Percentiles rank a stretch among this genome's conserved stretches.
Conservation (phyloP, 2,888 invertebrate genomes). For the Ichneumon xanthorius region DNA sequence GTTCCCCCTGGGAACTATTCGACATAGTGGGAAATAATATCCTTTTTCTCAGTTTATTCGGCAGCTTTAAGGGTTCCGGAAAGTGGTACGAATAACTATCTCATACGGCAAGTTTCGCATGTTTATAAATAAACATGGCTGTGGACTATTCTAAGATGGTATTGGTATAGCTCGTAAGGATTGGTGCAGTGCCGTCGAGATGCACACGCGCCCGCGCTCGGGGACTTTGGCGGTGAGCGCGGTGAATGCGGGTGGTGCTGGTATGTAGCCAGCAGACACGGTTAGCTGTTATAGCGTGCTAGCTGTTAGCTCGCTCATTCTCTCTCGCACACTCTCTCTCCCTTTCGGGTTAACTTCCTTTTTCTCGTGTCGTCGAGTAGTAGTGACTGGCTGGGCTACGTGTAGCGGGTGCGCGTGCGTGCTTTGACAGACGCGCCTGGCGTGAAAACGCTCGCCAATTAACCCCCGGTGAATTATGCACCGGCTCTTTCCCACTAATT, state of each 20-base stretch:
- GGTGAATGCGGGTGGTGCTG: constrained; percentile 40
- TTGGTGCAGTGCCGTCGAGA: constrained; percentile 16
- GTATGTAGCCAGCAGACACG: constrained; percentile 51
- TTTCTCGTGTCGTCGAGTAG: constrained; percentile 65
- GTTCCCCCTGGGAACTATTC: no score
- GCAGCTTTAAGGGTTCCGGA: not conserved
- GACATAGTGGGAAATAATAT: no score
- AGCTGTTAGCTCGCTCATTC: constrained; percentile 33
- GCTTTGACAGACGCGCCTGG: constrained; percentile 83
- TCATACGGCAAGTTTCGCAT: constrained; percentile 17
- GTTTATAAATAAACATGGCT: constrained; percentile 38
- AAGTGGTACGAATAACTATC: constrained; percentile 11
- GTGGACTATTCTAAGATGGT: constrained; percentile 5
- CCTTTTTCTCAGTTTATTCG: not conserved
- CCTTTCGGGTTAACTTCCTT: constrained; percentile 52
- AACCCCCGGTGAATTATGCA: constrained; percentile 84
- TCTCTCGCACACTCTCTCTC: constrained; percentile 28
- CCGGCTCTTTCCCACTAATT: constrained; percentile 81
- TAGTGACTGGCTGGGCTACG: constrained; percentile 42
- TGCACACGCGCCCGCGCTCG: constrained; percentile 40
- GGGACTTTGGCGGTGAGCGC: constrained; percentile 41
- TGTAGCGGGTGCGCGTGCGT: constrained; percentile 63
- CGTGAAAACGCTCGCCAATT: constrained; percentile 84
- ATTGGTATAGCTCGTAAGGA: constrained; percentile 10
- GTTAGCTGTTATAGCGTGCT: constrained; percentile 40